phyloP scores from a whole-genome alignment of 2,113 vertebrate species.

The Cettia cetti region DNA sequence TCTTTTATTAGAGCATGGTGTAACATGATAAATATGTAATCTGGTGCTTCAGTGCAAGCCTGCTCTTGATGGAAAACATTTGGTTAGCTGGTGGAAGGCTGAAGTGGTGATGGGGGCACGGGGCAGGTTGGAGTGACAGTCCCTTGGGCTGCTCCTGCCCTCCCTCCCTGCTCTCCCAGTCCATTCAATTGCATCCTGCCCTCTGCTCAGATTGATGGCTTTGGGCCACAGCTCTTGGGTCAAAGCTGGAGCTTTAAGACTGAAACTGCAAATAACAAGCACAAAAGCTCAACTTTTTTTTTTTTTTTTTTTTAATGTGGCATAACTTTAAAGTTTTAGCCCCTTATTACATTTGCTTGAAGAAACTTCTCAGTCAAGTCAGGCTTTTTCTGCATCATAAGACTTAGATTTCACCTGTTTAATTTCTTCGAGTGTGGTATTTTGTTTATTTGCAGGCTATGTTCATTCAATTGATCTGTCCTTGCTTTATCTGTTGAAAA shows the following conservation, averaged over 20 bases:
- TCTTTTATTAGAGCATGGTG: not conserved
- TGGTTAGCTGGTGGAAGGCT: not conserved
- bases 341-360: not conserved
- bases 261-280: not conserved
- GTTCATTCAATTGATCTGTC: not conserved
- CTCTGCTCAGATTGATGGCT: not conserved
- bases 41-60: not conserved
- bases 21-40: not conserved
- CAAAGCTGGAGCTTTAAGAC: not conserved
- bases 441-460: not conserved
- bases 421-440: not conserved
- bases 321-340: not conserved
- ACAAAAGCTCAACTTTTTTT: not conserved
- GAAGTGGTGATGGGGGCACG: accelerated
- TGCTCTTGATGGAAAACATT: not conserved
- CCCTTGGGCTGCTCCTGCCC: not conserved
- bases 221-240: not conserved
- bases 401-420: not conserved
- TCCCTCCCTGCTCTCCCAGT: not conserved
- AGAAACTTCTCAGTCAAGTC: not conserved
- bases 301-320: not conserved
- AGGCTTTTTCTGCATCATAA: not conserved
- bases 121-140: not conserved
- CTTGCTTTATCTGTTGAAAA: not conserved
- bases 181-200: accelerated